These are phyloP conservation scores for Astropecten irregularis DNA, from an alignment of 53 echinoderm and acorn worm genomes.

Conservation along the genomic window DNA sequence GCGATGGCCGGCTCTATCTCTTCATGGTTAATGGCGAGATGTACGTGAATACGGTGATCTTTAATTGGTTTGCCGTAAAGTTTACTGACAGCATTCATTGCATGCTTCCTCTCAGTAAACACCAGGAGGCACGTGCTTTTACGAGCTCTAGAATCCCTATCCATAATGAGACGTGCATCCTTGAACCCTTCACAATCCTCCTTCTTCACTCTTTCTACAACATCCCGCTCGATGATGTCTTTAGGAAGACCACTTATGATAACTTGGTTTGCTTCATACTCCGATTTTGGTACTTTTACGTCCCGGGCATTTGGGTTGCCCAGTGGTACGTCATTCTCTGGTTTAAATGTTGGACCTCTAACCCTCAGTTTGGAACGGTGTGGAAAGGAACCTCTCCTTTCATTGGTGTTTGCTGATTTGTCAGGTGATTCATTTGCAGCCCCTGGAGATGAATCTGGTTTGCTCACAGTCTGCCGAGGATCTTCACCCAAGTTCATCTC, in stretches of 20 bases:
- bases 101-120: slow-evolving; percentile 13
- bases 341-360: no score
- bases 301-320: neutral
- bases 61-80: slow-evolving; percentile 38
- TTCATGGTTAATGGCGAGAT: slow-evolving; percentile 21
- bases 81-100: neutral
- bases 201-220: slow-evolving; percentile 6
- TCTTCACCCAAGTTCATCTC: no score
- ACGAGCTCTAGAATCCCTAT: neutral
- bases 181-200: slow-evolving; percentile 31
- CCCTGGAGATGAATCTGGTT: no score
- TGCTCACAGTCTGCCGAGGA: no score
- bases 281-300: neutral
- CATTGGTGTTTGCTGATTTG: no score
- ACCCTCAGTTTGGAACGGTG: no score
- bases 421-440: no score
- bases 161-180: neutral
- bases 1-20: slow-evolving; percentile 31
- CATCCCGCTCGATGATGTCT: slow-evolving; percentile 15
- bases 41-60: slow-evolving; percentile 18
- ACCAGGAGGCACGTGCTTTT: slow-evolving; percentile 8
- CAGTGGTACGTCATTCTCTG: no score
- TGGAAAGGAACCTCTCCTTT: no score
- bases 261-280: slow-evolving; percentile 33
- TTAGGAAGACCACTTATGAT: slow-evolving; percentile 35